Conservation (phyloP, 2,888 invertebrate species). For the Hipparchia sbordonii region DNA sequence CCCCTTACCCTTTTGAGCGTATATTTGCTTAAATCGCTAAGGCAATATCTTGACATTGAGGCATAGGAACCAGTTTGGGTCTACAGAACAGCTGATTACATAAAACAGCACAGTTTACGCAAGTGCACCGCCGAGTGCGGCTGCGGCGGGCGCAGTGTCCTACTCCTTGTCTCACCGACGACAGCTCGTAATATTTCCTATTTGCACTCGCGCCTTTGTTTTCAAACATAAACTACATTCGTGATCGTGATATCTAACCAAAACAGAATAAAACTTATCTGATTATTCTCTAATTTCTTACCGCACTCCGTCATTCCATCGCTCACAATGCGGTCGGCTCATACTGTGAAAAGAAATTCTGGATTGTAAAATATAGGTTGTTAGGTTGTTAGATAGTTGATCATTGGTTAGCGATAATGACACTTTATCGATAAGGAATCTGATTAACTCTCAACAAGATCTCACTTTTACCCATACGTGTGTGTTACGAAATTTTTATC, state of each 20-base stretch:
- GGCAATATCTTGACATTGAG: slow-evolving; percentile 46
- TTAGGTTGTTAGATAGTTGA: slow-evolving; percentile 21
- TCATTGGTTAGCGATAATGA: slow-evolving; percentile 48
- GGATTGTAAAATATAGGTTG: not conserved
- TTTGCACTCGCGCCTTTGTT: slow-evolving; percentile 29
- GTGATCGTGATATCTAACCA: slow-evolving; percentile 11
- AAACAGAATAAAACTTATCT: slow-evolving; percentile 18
- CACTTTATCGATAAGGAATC: slow-evolving; percentile 54
- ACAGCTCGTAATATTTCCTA: slow-evolving; percentile 36
- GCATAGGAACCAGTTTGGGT: slow-evolving; percentile 51
- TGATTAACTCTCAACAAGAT: slow-evolving; percentile 36
- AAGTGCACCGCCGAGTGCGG: slow-evolving; percentile 51
- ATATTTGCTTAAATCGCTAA: slow-evolving; percentile 26
- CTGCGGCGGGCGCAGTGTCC: slow-evolving; percentile 36
- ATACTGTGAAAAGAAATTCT: slow-evolving; percentile 1
- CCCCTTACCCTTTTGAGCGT: slow-evolving; percentile 5
- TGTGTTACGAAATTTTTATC: slow-evolving; percentile 50
- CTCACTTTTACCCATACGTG: slow-evolving; percentile 34
- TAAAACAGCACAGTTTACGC: slow-evolving; percentile 66
- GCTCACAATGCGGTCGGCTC: not conserved
- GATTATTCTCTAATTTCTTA: slow-evolving; percentile 1
- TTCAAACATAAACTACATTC: slow-evolving; percentile 23
- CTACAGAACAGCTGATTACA: slow-evolving; percentile 64
- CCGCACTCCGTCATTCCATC: not conserved
- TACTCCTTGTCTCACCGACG: slow-evolving; percentile 35